These are phyloP conservation scores for Abrostola triplasia DNA, from an alignment of 2,888 invertebrate species.

Conservation along the genomic window DNA sequence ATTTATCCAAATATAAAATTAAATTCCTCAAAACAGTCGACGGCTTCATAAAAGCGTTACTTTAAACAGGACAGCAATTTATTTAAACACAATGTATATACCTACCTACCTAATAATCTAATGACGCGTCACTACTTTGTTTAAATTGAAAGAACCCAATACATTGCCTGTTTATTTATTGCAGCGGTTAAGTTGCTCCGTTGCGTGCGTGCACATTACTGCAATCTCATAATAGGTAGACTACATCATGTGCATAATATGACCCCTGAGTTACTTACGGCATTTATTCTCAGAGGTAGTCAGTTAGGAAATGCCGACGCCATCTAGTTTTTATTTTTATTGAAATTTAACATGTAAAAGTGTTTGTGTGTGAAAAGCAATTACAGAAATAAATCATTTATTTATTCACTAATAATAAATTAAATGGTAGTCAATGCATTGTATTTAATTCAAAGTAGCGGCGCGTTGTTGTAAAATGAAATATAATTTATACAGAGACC, in stretches of 20 bases:
- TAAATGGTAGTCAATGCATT: not conserved
- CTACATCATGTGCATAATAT: too few species aligned
- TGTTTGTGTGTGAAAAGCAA: too few species aligned
- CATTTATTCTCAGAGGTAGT: too few species aligned
- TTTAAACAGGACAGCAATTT: conserved; percentile 40
- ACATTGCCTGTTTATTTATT: not conserved
- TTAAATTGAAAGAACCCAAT: not conserved
- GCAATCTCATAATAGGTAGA: too few species aligned
- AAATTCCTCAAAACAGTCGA: conserved; percentile 54
- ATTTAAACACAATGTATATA: conserved; percentile 23
- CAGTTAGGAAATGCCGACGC: too few species aligned
- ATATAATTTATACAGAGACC: conserved; percentile 6
- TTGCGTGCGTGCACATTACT: too few species aligned
- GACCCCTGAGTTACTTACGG: too few species aligned
- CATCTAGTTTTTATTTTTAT: too few species aligned
- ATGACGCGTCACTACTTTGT: conserved; percentile 7
- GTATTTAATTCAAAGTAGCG: conserved; percentile 6
- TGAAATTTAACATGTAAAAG: too few species aligned
- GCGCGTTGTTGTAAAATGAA: conserved; percentile 15
- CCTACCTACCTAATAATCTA: conserved; percentile 7
- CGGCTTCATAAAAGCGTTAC: conserved; percentile 42
- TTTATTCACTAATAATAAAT: too few species aligned
- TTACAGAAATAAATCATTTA: too few species aligned
- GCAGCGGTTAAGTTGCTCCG: too few species aligned
- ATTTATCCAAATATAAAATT: conserved; percentile 50